These are phyloP conservation scores for Erebia epiphron DNA, from an alignment of 2,888 invertebrate species.

Conservation along the genomic window DNA sequence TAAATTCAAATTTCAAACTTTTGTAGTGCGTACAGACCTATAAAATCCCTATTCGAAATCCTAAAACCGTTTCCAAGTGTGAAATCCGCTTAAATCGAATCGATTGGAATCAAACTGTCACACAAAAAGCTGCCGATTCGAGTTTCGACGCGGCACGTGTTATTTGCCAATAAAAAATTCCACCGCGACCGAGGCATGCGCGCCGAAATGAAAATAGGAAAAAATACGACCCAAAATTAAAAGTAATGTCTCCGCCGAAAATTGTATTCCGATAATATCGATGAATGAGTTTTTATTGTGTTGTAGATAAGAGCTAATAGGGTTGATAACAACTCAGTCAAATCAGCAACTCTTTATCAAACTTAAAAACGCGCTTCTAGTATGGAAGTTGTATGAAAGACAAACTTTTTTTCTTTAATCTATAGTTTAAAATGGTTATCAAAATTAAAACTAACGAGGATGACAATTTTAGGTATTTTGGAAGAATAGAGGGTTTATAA, in stretches of 20 bases:
- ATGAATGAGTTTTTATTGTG: conserved; percentile 12
- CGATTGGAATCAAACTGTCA: conserved; percentile 53
- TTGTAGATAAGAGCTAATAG: neutral
- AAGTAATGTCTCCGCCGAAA: conserved; percentile 25
- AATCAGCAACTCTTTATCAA: no score
- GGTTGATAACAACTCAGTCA: no score
- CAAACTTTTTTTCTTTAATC: no score
- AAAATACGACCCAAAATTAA: conserved; percentile 40
- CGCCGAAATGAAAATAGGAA: conserved; percentile 45
- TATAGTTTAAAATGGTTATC: no score
- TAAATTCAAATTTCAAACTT: no score
- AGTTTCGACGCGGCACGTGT: conserved; percentile 60
- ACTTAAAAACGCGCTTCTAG: no score
- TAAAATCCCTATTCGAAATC: neutral
- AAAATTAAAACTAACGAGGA: no score
- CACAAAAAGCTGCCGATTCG: conserved; percentile 56
- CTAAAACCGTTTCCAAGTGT: conserved; percentile 39
- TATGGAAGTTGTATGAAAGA: no score
- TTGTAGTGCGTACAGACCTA: neutral
- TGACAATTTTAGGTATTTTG: no score
- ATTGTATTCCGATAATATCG: conserved; percentile 4
- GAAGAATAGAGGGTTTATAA: no score
- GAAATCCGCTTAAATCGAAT: conserved; percentile 43
- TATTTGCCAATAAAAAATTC: conserved; percentile 46
- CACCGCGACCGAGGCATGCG: conserved; percentile 37